These are phyloP conservation scores for Amphiprion percula DNA, from an alignment of 2,113 vertebrate species.

Conservation along the genomic window DNA sequence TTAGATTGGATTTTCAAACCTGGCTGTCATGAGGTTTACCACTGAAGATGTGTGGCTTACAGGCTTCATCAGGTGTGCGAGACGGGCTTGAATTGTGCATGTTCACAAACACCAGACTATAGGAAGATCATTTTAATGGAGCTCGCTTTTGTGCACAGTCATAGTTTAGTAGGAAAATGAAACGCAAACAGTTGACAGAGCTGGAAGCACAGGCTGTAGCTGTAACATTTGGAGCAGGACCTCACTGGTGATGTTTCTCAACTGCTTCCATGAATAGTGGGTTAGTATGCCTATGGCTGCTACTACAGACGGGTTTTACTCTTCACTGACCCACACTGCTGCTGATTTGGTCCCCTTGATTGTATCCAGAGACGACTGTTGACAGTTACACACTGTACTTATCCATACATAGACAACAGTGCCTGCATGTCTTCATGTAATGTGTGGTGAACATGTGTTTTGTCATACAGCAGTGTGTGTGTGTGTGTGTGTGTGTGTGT, in stretches of 20 bases:
- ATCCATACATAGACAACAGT: background rate
- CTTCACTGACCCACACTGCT: constrained; percentile 20
- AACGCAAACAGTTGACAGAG: background rate
- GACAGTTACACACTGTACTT: constrained; percentile 38
- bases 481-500: background rate
- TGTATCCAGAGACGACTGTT: constrained; percentile 24
- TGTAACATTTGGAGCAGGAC: too few species aligned
- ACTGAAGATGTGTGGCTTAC: too few species aligned
- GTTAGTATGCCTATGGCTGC: background rate
- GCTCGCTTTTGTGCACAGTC: too few species aligned
- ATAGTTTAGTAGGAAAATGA: background rate
- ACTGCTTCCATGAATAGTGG: background rate
- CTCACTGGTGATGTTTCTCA: background rate
- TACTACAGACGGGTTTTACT: background rate
- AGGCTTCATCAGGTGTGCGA: too few species aligned
- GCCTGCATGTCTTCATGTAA: constrained; percentile 21
- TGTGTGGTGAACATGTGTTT: constrained; percentile 20
- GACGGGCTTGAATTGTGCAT: too few species aligned
- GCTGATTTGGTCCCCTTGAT: constrained; percentile 28
- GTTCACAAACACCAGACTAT: too few species aligned
- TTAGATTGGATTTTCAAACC: too few species aligned
- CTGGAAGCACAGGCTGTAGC: background rate
- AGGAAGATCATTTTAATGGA: too few species aligned
- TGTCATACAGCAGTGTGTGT: constrained; percentile 9
- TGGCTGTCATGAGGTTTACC: too few species aligned